A percentile compares a stretch with the other conserved stretches of the same genome.
phyloP scores from a whole-genome alignment of 2,888 invertebrate genomes.

The Ptycholaimellus sp. region DNA sequence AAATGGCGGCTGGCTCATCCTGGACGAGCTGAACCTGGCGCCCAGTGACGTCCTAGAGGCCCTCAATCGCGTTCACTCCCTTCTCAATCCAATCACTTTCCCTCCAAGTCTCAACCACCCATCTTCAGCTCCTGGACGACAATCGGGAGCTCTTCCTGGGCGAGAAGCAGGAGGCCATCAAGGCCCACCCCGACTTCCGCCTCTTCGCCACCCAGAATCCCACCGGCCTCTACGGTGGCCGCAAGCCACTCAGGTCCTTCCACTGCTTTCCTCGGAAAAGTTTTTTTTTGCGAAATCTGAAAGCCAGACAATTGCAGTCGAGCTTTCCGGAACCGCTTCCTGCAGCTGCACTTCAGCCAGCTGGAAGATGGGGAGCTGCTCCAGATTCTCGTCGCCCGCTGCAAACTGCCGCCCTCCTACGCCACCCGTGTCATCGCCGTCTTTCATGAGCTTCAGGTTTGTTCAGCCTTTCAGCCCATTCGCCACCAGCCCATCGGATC shows the following conservation, averaged over 20 bases:
- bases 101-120: too few relatives aligned
- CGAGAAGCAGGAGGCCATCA: constrained; percentile 73
- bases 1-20: constrained; percentile 85
- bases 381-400: constrained; percentile 60
- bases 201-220: constrained; percentile 98
- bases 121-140: constrained; percentile 55
- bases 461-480: constrained; percentile 69
- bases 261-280: too few relatives aligned
- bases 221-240: constrained; percentile 59
- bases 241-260: too few relatives aligned
- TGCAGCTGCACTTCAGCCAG: constrained; percentile 84
- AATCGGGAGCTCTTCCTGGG: constrained; percentile 88
- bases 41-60: constrained; percentile 95
- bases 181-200: constrained; percentile 79
- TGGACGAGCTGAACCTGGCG: constrained; percentile 91
- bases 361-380: constrained; percentile 68
- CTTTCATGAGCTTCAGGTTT: constrained; percentile 64
- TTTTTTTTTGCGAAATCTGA: too few relatives aligned
- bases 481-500: too few relatives aligned
- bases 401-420: constrained; percentile 60
- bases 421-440: constrained; percentile 67
- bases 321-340: constrained; percentile 87
- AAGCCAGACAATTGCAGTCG: too few relatives aligned
- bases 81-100: too few relatives aligned
- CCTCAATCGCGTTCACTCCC: constrained; percentile 48